Percentiles rank a stretch among this genome's conserved stretches.
phyloP scores from a whole-genome alignment of 2,888 invertebrate genomes.

The Lucinisca nassula region DNA sequence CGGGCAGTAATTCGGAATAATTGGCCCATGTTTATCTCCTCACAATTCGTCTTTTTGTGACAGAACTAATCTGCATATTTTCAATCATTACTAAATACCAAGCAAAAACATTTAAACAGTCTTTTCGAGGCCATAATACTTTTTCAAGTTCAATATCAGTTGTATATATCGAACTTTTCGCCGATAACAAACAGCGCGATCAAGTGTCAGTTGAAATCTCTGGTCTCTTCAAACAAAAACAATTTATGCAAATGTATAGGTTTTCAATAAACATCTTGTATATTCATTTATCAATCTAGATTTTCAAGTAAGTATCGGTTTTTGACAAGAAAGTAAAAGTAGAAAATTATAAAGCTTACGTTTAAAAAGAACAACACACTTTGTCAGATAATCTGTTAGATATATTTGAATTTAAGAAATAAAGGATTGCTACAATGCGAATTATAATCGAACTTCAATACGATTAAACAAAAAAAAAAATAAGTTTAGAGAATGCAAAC shows the following conservation, averaged over 20 bases:
- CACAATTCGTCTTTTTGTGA: neutral
- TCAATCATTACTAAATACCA: neutral
- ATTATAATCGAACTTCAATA: too few relatives aligned
- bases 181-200: neutral
- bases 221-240: neutral
- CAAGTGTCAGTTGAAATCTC: neutral
- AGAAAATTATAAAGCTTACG: too few relatives aligned
- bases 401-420: too few relatives aligned
- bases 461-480: too few relatives aligned
- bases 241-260: neutral
- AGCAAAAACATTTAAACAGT: neutral
- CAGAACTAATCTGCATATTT: neutral
- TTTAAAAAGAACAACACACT: too few relatives aligned
- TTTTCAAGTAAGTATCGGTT: too few relatives aligned
- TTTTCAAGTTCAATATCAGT: constrained; percentile 1
- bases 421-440: too few relatives aligned
- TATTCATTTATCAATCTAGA: too few relatives aligned
- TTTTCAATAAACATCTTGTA: neutral
- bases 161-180: neutral
- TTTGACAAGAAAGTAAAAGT: too few relatives aligned
- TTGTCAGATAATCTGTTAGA: too few relatives aligned
- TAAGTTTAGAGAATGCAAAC: too few relatives aligned
- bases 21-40: neutral
- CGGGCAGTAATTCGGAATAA: neutral
- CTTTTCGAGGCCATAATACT: neutral